A percentile compares a stretch with the other conserved stretches of the same genome.
These are phyloP conservation scores for Drosophila guanche DNA, from an alignment of 1,140 invertebrate genomes.

Conservation along the genomic window DNA sequence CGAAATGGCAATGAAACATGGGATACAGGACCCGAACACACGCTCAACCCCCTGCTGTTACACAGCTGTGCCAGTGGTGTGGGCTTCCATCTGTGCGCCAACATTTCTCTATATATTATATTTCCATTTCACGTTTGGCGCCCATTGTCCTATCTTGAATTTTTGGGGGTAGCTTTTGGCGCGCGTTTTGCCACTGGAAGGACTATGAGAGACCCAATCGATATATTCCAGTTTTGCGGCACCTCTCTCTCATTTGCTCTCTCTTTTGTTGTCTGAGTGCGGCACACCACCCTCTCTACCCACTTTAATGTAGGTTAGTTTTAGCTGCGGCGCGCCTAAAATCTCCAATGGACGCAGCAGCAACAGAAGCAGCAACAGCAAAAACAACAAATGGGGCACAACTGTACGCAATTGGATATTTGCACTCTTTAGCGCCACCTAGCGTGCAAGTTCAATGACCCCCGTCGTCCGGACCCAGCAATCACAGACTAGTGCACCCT, in stretches of 20 bases:
- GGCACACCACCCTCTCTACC: slow-evolving; percentile 26
- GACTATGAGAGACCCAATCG: slow-evolving; percentile 22
- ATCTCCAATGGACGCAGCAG: slow-evolving; percentile 13
- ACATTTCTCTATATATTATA: slow-evolving; percentile 5
- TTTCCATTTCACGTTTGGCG: not conserved
- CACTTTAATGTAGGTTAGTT: slow-evolving; percentile 77
- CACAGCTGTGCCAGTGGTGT: slow-evolving; percentile 42
- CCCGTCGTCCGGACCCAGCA: slow-evolving; percentile 34
- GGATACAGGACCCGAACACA: slow-evolving; percentile 5
- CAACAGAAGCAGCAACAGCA: slow-evolving; percentile 19
- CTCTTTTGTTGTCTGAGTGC: slow-evolving; percentile 16
- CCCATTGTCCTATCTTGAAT: slow-evolving; percentile 10
- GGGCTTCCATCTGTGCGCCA: slow-evolving; percentile 36
- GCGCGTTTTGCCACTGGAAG: slow-evolving; percentile 53
- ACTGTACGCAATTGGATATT: slow-evolving; percentile 75
- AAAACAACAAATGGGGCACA: slow-evolving; percentile 43
- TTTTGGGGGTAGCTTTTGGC: slow-evolving; percentile 51
- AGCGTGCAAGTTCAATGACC: slow-evolving; percentile 76
- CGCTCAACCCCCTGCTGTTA: slow-evolving; percentile 6
- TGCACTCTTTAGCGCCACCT: slow-evolving; percentile 74
- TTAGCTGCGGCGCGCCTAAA: slow-evolving; percentile 57
- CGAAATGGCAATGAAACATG: slow-evolving; percentile 76
- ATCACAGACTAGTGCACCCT: slow-evolving; percentile 67
- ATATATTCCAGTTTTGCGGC: slow-evolving; percentile 62
- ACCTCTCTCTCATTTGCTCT: slow-evolving; percentile 19